Evolutionary conservation across 2,888 invertebrate species (phyloP), one percentile per base, ranked within the genome.

Genomic region (Cinara cedri): DNA sequence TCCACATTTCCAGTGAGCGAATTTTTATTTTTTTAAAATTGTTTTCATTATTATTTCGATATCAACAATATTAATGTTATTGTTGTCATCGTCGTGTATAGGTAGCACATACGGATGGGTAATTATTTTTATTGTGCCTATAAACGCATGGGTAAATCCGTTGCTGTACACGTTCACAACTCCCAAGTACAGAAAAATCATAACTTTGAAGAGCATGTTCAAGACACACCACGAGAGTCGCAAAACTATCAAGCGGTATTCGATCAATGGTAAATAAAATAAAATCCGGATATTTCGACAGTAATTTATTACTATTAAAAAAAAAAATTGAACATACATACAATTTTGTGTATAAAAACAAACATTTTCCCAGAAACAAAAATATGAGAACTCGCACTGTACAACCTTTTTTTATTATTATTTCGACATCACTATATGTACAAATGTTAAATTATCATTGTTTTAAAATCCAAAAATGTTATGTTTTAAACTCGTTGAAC

Each of bases 131-230:
- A 87, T 91, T 74, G 84, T 91, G 26, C 91, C 91, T 8, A 87
- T 91, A 1, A 91, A 91, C 84, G 90, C 90, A 1, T 90, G 90
- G 0, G 86, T 91, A 0, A 91, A 91, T 85, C 91, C 91, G 0
- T 84, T 90, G 24, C 85, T 91, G 13, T 91, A 91, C 83, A 91
- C 91, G 19, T 90, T 91, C 83, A 90, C 91, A 0, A 91, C 90
- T 4, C 89, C 90, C 1, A 90, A 89, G 83, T 90, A 90, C 84
- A 87, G 89, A 14, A 68, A 24, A 10, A 26, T 21, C 6, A 10
- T 78, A n/a, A 60, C 76, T 16, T 46, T 60, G n/a, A 49, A 16
- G 8, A 68, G 21, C 8, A 4, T 78, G 4, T 70, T 70, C 49
- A 68, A 60, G 34, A 24, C n/a, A 2, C 14, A n/a, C 1, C n/a